Base-by-base conservation (phyloP, 2,888 invertebrate species). In the Lasioglossum pauxillum region DNA sequence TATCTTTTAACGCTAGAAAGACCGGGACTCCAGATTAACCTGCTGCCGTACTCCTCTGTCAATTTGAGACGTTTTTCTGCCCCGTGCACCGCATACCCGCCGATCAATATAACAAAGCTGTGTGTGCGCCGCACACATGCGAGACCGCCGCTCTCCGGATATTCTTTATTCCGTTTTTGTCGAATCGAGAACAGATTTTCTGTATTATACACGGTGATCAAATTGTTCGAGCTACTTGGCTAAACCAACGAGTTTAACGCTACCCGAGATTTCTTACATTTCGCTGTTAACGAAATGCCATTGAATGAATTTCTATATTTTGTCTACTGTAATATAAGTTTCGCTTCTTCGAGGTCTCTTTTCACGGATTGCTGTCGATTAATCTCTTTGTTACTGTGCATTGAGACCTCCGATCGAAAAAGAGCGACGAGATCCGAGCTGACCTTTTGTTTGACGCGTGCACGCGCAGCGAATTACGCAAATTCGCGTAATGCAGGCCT, bases 121-220 rank as follows among this genome's bases (percentile, higher is more conserved):
- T 23, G 23, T 23, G n/a, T 12, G 23, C 0, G 53, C n/a, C 12
- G 12, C n/a, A n/a, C n/a, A n/a, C n/a, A 12, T n/a, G 57, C 2
- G 57, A 16, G 16, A n/a, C n/a, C 46, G 0, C 57, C n/a, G 57
- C n/a, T 57, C 57, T n/a, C 4, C 2, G 57, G n/a, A n/a, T 57
- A 57, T n/a, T 57, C 57, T 57, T n/a, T 57, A 57, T 57, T n/a
- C 57, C 57, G 57, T n/a, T 57, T 57, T 57, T 57, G n/a, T n/a
- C 2, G 53, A 53, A 1, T 12, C n/a, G n/a, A n/a, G 57, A n/a
- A 57, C 57, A 57, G 57, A 57, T 57, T n/a, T 57, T 12, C 10
- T n/a, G n/a, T 12, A 53, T 53, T n/a, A 8, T 10, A n/a, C 8
- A 53, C 53, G 2, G 23, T 0, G 53, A 8, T 19, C 23, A 23